Base-by-base conservation (phyloP, 2,888 invertebrate genomes). In the Dusona sp. region DNA sequence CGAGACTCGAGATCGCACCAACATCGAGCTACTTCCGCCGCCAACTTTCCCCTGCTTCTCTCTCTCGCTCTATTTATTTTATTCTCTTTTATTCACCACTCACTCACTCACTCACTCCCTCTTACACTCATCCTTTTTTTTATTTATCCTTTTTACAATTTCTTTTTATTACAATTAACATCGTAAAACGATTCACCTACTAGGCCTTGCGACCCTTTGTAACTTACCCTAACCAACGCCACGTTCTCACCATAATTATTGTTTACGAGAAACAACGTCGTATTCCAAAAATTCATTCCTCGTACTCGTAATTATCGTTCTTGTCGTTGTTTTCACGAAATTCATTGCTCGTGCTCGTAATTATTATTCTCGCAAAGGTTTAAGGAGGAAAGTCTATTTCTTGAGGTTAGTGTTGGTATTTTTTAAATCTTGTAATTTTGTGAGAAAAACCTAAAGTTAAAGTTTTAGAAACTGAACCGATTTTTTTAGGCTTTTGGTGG, bases 121-220 rank as follows among this genome's bases (percentile, higher is more conserved):
- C 75, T 25, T 57, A 61, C 72, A 38, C 64, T 67, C 22, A 68
- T 78, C 81, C 29, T 65, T 83, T 79, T 45, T 67, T 33, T 33
- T 4, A 3, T 33, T 33, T 33, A 3, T 11, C 1, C 42, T 42
- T 42, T 51, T 54, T 81, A 73, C 42, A n/a, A 78, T 67, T 75
- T 79, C 74, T 36, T 80, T 64, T 81, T 79, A 77, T 79, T 74
- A 84, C 73, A 67, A 86, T 85, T 84, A 77, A 70, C 54, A 72
- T 86, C 84, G 80, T 88, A 83, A 88, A 88, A 88, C 88, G 90
- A 91, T 91, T 90, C 91, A 90, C 91, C 90, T 90, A 83, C 74
- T 33, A 68, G 54, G 74, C 75, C 78, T 67, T 33, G 73, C 4
- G 38, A 83, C 42, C 67, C 70, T 73, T 70, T 79, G 79, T 74